These are phyloP conservation scores for Simalia tracyae DNA, from an alignment of 2,797 vertebrate species.

Conservation along the genomic window DNA sequence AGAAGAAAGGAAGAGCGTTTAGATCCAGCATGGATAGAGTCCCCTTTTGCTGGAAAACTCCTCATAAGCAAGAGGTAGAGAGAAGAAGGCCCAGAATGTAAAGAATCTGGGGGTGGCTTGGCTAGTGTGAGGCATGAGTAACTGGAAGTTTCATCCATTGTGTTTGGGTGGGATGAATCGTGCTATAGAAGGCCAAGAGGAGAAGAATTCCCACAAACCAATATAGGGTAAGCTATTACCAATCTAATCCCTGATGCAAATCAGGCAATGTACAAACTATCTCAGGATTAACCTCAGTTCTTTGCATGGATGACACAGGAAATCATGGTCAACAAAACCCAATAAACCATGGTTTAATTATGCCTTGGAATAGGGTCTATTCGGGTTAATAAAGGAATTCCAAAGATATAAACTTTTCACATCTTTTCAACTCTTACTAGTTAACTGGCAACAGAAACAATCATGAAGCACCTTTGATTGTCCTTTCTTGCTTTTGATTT, in stretches of 20 bases:
- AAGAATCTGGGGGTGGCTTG: neutral
- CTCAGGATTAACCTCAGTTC: neutral
- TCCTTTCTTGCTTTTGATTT: neutral
- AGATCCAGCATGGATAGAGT: neutral
- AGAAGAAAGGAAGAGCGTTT: neutral
- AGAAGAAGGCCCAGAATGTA: neutral
- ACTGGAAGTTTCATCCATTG: neutral
- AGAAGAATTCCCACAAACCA: neutral
- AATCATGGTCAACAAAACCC: neutral
- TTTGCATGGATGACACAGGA: neutral
- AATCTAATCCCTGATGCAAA: neutral
- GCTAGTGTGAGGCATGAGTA: neutral
- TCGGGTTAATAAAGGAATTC: neutral
- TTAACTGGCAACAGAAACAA: neutral
- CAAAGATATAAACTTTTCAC: neutral
- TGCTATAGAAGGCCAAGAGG: neutral
- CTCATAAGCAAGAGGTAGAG: neutral
- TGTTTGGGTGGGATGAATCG: neutral
- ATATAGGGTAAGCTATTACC: neutral
- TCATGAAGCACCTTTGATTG: conserved; percentile 37
- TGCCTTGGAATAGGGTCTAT: neutral
- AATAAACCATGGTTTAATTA: neutral
- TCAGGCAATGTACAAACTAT: neutral
- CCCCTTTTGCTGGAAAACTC: neutral
- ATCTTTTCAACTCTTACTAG: neutral